Conservation (phyloP, 2,113 vertebrate genomes). For the Mastomys coucha region DNA sequence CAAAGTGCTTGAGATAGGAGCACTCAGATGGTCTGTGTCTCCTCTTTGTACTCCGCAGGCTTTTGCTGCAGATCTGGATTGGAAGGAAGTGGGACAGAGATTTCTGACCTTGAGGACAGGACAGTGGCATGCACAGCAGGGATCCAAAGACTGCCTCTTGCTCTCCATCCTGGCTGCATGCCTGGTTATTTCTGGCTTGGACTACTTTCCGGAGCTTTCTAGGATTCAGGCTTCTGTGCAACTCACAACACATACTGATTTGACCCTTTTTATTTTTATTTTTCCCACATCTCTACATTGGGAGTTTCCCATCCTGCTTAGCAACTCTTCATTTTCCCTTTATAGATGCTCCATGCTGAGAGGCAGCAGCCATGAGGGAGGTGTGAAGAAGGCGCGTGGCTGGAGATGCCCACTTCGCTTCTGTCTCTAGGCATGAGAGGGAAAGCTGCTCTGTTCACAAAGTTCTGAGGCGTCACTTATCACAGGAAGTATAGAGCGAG, state of each 20-base stretch:
- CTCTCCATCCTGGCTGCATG: slow-evolving; percentile 41
- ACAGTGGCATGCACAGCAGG: not conserved
- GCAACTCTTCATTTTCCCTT: not conserved
- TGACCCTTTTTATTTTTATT: not conserved
- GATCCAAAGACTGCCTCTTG: slow-evolving; percentile 16
- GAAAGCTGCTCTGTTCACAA: not conserved
- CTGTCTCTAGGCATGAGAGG: not conserved
- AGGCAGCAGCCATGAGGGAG: not conserved
- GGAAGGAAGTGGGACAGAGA: not conserved
- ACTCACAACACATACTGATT: not conserved
- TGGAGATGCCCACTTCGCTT: slow-evolving; percentile 29
- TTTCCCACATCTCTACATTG: not conserved
- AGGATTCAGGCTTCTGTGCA: slow-evolving; percentile 15
- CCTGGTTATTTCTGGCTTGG: slow-evolving; percentile 59
- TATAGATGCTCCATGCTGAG: not conserved
- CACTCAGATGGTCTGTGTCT: not conserved
- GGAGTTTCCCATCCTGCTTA: not conserved
- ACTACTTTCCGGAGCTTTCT: slow-evolving; percentile 55
- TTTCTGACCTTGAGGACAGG: slow-evolving; percentile 62
- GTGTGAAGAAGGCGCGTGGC: not conserved
- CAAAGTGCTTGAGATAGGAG: slow-evolving; percentile 45
- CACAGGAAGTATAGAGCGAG: slow-evolving; percentile 57
- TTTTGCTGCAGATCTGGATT: slow-evolving; percentile 22
- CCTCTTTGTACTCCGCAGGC: slow-evolving; percentile 30
- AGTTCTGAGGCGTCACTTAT: slow-evolving; percentile 52